Evolutionary conservation across 2,888 invertebrate species (phyloP), one percentile per base, ranked within the genome.

Genomic region (Tinea semifulvella): DNA sequence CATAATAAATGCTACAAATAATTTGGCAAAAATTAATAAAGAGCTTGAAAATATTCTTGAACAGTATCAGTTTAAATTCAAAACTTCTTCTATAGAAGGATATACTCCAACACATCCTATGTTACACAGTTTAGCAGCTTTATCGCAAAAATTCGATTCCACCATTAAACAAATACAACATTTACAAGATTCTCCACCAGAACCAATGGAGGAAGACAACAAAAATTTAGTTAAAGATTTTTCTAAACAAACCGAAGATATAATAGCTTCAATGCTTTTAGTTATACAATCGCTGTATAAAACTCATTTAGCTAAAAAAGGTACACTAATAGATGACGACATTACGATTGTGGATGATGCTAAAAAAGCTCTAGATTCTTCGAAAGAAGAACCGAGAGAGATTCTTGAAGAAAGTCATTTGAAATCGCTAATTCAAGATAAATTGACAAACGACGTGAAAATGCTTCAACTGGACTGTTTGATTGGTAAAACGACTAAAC

Each of bases 341-440:
- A n/a, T n/a, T n/a, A n/a, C n/a, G n/a, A n/a, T n/a, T n/a, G 66
- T 57, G 40, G 50, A 57, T 6, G 73, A 79, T 46, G 62, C 77
- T 4, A 52, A 73, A 4, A 60, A 63, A 36, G 71, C 72, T 17
- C 71, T 73, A 22, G 68, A 72, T 44, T 36, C 39, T 17, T 62
- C 60, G 2, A 53, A 68, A 20, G 65, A 65, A 16, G 71, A 76
- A 36, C 68, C 82, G 1, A 83, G 83, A 28, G 83, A 84, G 40
- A 69, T 82, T 28, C 56, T 85, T 8, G 74, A 83, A 60, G 85
- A 87, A 14, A 84, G 85, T 55, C 88, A 89, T 68, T 75, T 94
- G 39, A 90, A 87, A 54, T 81, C 83, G 46, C 81, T 84, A 53
- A 68, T 94, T 35, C 72, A 88, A 20, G 84, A 86, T 2, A 85